phyloP scores from a whole-genome alignment of 2,888 invertebrate genomes.

The Morinoia aosen region DNA sequence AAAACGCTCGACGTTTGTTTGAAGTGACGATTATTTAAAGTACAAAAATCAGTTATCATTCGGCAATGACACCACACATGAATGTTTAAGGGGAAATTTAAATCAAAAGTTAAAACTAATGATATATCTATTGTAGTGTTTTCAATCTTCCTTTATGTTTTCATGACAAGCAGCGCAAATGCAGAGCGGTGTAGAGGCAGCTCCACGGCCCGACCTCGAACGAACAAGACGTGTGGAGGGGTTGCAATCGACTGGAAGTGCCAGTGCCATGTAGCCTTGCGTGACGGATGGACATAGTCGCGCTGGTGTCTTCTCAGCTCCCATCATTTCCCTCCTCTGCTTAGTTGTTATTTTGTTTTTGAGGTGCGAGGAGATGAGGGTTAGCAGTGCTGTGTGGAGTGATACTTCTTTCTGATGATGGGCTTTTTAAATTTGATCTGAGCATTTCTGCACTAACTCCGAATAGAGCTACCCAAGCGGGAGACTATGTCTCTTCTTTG shows the following conservation, averaged over 20 bases:
- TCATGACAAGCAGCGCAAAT: not conserved
- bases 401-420: not conserved
- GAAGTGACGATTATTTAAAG: not conserved
- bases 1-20: not conserved
- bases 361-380: conserved; percentile 35
- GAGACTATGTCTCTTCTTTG: conserved; percentile 36
- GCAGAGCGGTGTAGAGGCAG: not conserved
- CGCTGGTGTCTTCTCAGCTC: conserved; percentile 42
- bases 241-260: conserved; percentile 35
- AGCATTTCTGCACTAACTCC: not conserved
- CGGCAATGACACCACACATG: not conserved
- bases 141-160: not conserved
- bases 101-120: not conserved
- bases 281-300: not conserved
- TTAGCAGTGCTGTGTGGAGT: conserved; percentile 33
- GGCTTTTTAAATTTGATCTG: not conserved
- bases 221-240: not conserved
- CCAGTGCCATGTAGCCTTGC: conserved; percentile 45
- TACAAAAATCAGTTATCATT: not conserved
- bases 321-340: conserved; percentile 51
- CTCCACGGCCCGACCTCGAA: conserved; percentile 32
- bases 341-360: conserved; percentile 44
- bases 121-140: not conserved
- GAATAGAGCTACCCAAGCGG: conserved; percentile 1
- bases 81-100: not conserved